These are phyloP conservation scores for Peromyscus attwateri DNA, from an alignment of 2,797 vertebrate species.

Conservation along the genomic window DNA sequence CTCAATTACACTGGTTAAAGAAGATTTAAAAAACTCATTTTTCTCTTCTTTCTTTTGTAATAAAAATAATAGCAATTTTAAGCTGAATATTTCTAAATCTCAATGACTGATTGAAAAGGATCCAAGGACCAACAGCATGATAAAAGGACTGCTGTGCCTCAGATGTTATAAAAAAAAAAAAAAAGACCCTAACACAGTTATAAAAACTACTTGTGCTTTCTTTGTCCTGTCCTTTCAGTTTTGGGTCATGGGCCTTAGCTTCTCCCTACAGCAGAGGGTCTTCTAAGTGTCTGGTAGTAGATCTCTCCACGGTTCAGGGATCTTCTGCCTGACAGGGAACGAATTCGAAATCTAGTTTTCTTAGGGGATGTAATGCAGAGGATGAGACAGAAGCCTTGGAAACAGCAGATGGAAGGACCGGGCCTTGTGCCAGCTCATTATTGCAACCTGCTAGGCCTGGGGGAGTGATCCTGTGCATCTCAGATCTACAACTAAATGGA, in stretches of 20 bases:
- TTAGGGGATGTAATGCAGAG: conserved; percentile 31
- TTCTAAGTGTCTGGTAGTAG: not conserved
- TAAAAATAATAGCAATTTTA: not conserved
- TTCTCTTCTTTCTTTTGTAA: not conserved
- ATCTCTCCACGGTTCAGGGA: not conserved
- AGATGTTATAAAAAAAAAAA: not conserved
- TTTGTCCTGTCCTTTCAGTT: too few species aligned
- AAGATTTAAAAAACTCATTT: not conserved
- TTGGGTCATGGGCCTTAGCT: accelerated
- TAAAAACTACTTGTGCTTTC: not conserved
- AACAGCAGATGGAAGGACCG: conserved; percentile 77
- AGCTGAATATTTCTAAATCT: not conserved
- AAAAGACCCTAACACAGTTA: not conserved
- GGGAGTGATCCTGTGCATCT: not conserved
- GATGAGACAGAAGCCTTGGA: conserved; percentile 29
- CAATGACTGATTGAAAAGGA: not conserved
- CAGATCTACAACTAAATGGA: not conserved
- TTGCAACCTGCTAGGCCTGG: not conserved
- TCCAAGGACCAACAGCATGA: not conserved
- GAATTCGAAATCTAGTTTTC: accelerated
- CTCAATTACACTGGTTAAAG: not conserved
- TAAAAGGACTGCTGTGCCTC: not conserved
- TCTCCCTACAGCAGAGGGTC: not conserved
- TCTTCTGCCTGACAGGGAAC: conserved; percentile 39
- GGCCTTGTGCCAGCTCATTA: conserved; percentile 29